A percentile compares a stretch with the other conserved stretches of the same genome.
phyloP scores from a whole-genome alignment of 2,888 invertebrate genomes.

The Agrochola litura region DNA sequence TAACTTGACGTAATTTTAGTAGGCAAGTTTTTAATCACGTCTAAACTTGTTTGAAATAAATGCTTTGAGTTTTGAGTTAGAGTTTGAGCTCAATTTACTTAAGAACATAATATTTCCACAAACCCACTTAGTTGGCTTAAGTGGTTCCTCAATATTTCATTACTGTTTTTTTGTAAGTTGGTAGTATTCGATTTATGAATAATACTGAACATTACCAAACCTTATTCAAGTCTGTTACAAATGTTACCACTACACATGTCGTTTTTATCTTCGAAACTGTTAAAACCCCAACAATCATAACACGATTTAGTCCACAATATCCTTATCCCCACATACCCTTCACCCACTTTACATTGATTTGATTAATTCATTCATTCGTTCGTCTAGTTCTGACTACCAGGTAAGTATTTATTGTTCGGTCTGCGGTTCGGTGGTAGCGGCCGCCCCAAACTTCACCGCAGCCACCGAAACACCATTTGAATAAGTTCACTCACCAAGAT shows the following conservation, averaged over 20 bases:
- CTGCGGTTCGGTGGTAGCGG: conserved; percentile 61
- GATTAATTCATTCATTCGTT: conserved; percentile 44
- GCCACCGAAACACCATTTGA: conserved; percentile 50
- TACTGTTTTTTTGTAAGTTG: not conserved
- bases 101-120: too few species aligned
- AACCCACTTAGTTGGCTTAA: not conserved
- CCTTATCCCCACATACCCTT: not conserved
- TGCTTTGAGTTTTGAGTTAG: too few species aligned
- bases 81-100: too few species aligned
- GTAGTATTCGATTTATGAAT: not conserved
- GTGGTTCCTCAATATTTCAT: not conserved
- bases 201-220: not conserved
- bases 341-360: conserved; percentile 34
- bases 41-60: too few species aligned
- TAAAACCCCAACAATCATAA: not conserved
- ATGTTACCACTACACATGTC: not conserved
- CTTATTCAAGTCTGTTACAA: not conserved
- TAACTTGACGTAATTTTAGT: too few species aligned
- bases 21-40: too few species aligned
- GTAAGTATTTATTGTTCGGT: conserved; percentile 67
- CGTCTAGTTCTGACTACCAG: conserved; percentile 48
- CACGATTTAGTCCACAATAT: not conserved
- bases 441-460: conserved; percentile 65
- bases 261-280: not conserved
- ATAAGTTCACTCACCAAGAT: conserved; percentile 56